These are phyloP conservation scores for Phorcus lineatus DNA, from an alignment of 2,888 invertebrate species.

Conservation along the genomic window DNA sequence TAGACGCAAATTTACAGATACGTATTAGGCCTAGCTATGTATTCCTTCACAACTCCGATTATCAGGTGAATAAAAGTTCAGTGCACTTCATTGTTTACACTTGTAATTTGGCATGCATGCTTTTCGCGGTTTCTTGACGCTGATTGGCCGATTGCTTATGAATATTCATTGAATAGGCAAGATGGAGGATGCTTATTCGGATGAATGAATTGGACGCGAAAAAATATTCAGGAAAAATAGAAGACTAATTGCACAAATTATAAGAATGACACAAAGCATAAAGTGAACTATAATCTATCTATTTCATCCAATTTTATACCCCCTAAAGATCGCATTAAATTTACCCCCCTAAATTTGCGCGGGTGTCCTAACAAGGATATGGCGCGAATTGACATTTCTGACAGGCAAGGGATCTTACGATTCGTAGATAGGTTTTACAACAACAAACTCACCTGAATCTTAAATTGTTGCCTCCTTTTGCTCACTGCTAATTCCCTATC, in stretches of 20 bases:
- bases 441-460: constrained; percentile 61
- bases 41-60: too few relatives aligned
- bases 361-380: constrained; percentile 19
- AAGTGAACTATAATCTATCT: background rate
- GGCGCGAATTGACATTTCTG: constrained; percentile 28
- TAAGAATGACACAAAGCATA: background rate
- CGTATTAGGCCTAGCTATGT: too few relatives aligned
- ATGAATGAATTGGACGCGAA: background rate
- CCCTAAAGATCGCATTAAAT: background rate
- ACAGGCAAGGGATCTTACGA: background rate
- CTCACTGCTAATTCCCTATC: constrained; percentile 54
- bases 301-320: background rate
- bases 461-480: constrained; percentile 61
- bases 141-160: constrained; percentile 13
- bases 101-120: constrained; percentile 6
- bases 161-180: constrained; percentile 9
- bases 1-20: too few relatives aligned
- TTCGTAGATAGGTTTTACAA: background rate
- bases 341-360: constrained; percentile 25
- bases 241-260: constrained; percentile 2
- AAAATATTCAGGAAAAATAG: constrained; percentile 23
- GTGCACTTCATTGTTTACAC: constrained; percentile 8
- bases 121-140: background rate
- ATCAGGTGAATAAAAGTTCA: background rate
- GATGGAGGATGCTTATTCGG: background rate